Percentiles rank a stretch among this genome's conserved stretches.
These are phyloP conservation scores for Ptilorrhoa leucosticta DNA, from an alignment of 2,113 vertebrate genomes.

Conservation along the genomic window DNA sequence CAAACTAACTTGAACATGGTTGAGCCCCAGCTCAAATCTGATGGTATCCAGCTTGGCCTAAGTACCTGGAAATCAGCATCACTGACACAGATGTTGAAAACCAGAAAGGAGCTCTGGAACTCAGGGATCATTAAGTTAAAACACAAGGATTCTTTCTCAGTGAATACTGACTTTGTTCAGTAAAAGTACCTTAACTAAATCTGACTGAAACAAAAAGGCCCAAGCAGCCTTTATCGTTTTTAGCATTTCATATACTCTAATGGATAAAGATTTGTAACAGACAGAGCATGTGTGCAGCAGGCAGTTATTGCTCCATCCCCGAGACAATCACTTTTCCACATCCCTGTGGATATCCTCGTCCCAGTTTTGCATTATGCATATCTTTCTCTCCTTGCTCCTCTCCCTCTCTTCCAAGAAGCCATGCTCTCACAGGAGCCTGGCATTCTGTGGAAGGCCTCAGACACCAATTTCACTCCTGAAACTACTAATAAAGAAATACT, in stretches of 20 bases:
- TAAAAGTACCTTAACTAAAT: neutral
- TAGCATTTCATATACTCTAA: neutral
- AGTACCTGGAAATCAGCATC: neutral
- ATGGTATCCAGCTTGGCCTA: neutral
- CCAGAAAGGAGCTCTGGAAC: neutral
- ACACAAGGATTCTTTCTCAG: neutral
- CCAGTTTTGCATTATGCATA: neutral
- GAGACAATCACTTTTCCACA: neutral
- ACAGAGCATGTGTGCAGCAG: fast-evolving
- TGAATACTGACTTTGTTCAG: neutral
- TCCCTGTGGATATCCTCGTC: neutral
- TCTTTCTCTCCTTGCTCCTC: neutral
- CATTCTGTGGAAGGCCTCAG: neutral
- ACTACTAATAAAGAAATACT: neutral
- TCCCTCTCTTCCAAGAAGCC: neutral
- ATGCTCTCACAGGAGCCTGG: neutral
- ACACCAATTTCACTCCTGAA: neutral
- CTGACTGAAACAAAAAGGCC: neutral
- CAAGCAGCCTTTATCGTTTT: neutral
- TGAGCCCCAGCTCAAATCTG: neutral
- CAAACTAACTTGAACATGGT: neutral
- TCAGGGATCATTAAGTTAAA: neutral
- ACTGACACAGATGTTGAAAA: neutral
- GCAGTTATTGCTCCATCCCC: neutral
- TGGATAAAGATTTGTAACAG: neutral